Conservation (phyloP, 2,113 vertebrate species). For the Butorides virescens region DNA sequence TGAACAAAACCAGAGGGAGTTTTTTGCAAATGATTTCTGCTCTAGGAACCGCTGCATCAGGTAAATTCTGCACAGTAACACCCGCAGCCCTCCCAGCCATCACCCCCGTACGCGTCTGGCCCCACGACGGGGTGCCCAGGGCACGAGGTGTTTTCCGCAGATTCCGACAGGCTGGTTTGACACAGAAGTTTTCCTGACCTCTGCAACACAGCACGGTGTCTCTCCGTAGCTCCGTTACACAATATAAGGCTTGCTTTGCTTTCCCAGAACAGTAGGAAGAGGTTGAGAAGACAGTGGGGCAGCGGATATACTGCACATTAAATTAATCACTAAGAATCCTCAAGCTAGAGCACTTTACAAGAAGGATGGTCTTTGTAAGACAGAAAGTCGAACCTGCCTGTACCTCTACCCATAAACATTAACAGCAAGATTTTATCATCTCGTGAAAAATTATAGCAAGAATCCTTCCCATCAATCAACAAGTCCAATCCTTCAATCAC, state of each 20-base stretch:
- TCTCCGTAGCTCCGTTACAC: background rate
- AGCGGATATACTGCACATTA: background rate
- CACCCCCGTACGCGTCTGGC: background rate
- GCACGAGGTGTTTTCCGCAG: background rate
- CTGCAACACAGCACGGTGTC: no score
- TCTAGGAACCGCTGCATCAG: background rate
- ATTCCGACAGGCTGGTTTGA: background rate
- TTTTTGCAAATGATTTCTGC: background rate
- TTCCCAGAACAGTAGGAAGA: background rate
- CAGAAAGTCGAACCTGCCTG: background rate
- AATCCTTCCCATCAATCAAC: background rate
- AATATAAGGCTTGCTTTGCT: fast-evolving
- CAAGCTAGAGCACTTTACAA: background rate
- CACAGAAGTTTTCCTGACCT: background rate
- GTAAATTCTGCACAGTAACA: background rate
- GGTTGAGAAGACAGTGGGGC: background rate
- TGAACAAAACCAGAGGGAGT: background rate
- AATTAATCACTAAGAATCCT: background rate
- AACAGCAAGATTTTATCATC: background rate
- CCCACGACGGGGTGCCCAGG: background rate
- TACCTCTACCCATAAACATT: background rate
- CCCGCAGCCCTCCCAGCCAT: background rate
- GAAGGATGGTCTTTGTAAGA: background rate
- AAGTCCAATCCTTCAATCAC: background rate
- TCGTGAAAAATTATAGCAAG: background rate